These are phyloP conservation scores for Rissa tridactyla DNA, from an alignment of 2,113 vertebrate species.

Conservation along the genomic window DNA sequence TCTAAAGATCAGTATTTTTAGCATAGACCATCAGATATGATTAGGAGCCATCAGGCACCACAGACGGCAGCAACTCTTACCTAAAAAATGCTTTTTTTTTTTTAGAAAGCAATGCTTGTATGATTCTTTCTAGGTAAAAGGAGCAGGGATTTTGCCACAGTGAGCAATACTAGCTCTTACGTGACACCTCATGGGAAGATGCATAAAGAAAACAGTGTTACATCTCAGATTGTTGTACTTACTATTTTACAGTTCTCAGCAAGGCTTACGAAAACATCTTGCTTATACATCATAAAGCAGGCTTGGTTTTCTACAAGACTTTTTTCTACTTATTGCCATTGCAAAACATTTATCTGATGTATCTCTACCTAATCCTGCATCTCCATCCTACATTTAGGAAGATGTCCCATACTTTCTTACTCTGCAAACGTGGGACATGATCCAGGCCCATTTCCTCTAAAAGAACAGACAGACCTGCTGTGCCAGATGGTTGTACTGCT, in stretches of 20 bases:
- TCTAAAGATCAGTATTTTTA: conserved; percentile 23
- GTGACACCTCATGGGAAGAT: neutral
- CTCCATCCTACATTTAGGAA: neutral
- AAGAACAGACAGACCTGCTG: neutral
- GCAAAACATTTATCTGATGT: neutral
- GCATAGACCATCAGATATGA: fast-evolving
- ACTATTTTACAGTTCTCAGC: neutral
- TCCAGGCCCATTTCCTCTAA: neutral
- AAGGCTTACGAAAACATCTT: neutral
- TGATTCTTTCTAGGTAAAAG: neutral
- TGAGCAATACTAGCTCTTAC: neutral
- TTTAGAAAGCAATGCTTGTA: neutral
- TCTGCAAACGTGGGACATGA: neutral
- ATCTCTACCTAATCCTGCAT: neutral
- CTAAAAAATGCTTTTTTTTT: neutral
- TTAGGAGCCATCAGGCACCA: neutral
- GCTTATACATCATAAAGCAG: neutral
- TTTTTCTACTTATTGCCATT: neutral
- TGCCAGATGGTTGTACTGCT: neutral
- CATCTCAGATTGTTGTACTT: neutral
- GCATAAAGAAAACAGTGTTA: neutral
- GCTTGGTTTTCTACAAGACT: neutral
- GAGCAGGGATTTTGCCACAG: neutral
- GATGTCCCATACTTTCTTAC: fast-evolving
- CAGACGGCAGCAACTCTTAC: neutral